Evolutionary conservation across 2,888 invertebrate genomes (phyloP).

Genomic region (Oxyteleia sp.): DNA sequence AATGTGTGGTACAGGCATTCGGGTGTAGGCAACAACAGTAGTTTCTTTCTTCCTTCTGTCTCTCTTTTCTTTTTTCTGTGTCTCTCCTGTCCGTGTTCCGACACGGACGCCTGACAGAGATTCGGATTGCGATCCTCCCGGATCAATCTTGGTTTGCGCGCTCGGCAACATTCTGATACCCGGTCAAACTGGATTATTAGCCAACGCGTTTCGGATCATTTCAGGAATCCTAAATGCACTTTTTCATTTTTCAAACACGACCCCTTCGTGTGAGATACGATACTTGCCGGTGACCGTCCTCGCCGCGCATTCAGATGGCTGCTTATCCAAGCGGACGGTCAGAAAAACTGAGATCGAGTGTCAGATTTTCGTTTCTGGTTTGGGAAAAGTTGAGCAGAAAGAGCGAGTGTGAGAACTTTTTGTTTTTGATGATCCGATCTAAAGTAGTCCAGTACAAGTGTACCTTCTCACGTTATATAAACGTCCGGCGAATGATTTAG

Average conservation of each 20-base stretch:
- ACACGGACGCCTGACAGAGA: too few species aligned
- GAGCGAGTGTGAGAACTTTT: not conserved
- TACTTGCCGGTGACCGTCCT: not conserved
- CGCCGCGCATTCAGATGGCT: not conserved
- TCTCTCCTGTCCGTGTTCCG: too few species aligned
- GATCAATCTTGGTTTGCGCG: too few species aligned
- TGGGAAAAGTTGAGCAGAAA: not conserved
- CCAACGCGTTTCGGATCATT: too few species aligned
- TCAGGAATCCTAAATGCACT: too few species aligned
- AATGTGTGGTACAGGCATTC: constrained; percentile 86
- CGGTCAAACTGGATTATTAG: too few species aligned
- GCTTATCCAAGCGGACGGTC: not conserved
- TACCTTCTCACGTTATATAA: too few species aligned
- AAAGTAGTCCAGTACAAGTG: too few species aligned
- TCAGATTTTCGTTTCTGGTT: not conserved
- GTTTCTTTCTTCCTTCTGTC: constrained; percentile 43
- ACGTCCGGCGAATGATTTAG: too few species aligned
- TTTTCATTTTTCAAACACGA: too few species aligned
- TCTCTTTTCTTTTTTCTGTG: not conserved
- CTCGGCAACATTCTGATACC: too few species aligned
- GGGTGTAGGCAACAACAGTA: constrained; percentile 84
- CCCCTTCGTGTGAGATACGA: not conserved
- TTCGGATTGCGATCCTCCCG: too few species aligned
- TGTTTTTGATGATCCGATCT: not conserved
- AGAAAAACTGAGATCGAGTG: not conserved